Evolutionary conservation across 92 coral and sea anemone genomes (phyloP), one percentile per base, ranked within the genome.

Genomic region (Paramuricea clavata): DNA sequence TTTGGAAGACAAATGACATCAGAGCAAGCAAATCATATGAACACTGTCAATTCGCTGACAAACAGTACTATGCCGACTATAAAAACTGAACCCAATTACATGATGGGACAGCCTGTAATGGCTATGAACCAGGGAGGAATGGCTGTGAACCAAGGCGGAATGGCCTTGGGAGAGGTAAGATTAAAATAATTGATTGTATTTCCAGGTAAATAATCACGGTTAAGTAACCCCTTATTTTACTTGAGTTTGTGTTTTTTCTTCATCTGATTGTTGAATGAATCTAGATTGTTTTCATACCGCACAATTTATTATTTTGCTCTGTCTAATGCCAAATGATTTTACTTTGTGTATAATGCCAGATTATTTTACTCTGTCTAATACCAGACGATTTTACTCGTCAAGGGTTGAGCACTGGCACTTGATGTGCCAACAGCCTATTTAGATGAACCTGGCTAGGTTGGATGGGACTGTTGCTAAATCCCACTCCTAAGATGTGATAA

Each of bases 1-100:
- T 77, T 50, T 83, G 72, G 70, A n/a, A 83, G 92, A 68, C 84
- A 76, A 88, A 76, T 83, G 91, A 86, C 23, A 73, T 86, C 28
- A 93, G 93, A 86, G 81, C 93, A 33, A 88, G 36, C 73, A 9
- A 61, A 31, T 41, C 84, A 79, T 39, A 79, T 79, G 69, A 78
- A 78, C 69, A 56, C 69, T 79, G 84, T 65, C 41, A 65, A 31
- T 65, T 65, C 84, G 9, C 42, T 79, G 72, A 73, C 69, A 57
- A 79, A 61, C 36, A 79, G 59, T 17, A 57, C 73, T 33, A 49
- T 76, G 82, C 30, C 71, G 59, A 36, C 84, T 79, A 42, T 79
- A 54, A 79, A 79, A 61, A 32, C 71, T 33, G 84, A 79, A 61
- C 73, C 84, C 27, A 79, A 61, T 79, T 79, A 26, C 36, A 79